Evolutionary conservation across 1,140 invertebrate species (phyloP), one percentile per base, ranked within the genome.

Genomic region (Aphelinus certus): DNA sequence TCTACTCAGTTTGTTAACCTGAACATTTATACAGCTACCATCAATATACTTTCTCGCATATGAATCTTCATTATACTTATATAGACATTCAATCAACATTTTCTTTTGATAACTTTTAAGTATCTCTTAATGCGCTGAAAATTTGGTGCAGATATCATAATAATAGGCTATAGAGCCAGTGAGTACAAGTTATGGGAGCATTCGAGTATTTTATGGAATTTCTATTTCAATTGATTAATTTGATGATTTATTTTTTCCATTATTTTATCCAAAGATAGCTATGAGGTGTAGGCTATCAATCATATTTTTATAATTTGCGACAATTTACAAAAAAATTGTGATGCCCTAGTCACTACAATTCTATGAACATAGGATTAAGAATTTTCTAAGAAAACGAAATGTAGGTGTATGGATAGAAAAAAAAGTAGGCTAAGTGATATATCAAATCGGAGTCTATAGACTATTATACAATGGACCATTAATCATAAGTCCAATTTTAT

Each of bases 401-500:
- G 2, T 42, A 64, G 42, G 49, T 65, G 3, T 51, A 65, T 51
- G n/a, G 3, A 1, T 45, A n/a, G 55, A 47, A 10, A 56, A 10
- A 64, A 26, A 56, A 57, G 9, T 66, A 60, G 56, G 61, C 26
- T 66, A 58, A 73, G 48, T 3, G 47, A 73, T 56, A 7, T 60
- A 58, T 3, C 47, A 58, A 55, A 62, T 62, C 58, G n/a, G 47
- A 26, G 48, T 63, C 10, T 69, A 69, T 53, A 66, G 61, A 74
- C 45, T 68, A 53, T 61, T 67, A 26, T 26, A 48, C 3, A 71
- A 49, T 70, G 7, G 46, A 26, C 9, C 26, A 67, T 57, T 73
- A 51, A 55, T 71, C 53, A 26, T 72, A 46, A 67, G 26, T 62
- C 71, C 73, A 78, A 71, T 78, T 71, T 80, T 81, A 83, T 77